phyloP scores from a whole-genome alignment of 2,888 invertebrate species.

The Nysson spinosus region DNA sequence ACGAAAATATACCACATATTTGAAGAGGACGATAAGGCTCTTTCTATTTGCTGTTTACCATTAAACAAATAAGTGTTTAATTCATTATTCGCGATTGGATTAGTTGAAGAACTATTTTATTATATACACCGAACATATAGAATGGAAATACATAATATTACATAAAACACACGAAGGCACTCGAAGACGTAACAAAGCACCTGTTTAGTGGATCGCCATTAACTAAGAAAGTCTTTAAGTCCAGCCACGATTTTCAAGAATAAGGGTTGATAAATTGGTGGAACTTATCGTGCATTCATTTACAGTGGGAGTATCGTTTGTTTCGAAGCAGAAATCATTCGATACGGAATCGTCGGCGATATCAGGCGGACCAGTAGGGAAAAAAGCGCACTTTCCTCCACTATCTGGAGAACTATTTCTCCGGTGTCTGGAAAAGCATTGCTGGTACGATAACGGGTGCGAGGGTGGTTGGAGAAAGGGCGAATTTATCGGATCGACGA shows the following conservation, averaged over 20 bases:
- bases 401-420: slow-evolving; percentile 64
- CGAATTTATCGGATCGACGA: slow-evolving; percentile 63
- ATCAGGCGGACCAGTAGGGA: slow-evolving; percentile 29
- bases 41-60: too few relatives aligned
- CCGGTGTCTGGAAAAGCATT: slow-evolving; percentile 65
- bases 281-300: slow-evolving; percentile 46
- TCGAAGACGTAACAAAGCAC: too few relatives aligned
- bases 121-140: too few relatives aligned
- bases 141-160: too few relatives aligned
- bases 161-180: too few relatives aligned
- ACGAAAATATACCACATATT: too few relatives aligned
- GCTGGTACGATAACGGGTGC: slow-evolving; percentile 61
- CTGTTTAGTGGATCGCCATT: not conserved
- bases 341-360: slow-evolving; percentile 56
- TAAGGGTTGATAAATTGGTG: slow-evolving; percentile 37
- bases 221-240: slow-evolving; percentile 10
- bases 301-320: slow-evolving; percentile 50
- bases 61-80: too few relatives aligned
- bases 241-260: not conserved
- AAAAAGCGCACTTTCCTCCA: slow-evolving; percentile 57
- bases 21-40: too few relatives aligned
- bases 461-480: slow-evolving; percentile 58
- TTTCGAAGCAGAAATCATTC: slow-evolving; percentile 57
- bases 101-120: too few relatives aligned
- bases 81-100: too few relatives aligned